A percentile compares a stretch with the other conserved stretches of the same genome.
Conservation (phyloP, 2,113 vertebrate species). For the Willisornis vidua region DNA sequence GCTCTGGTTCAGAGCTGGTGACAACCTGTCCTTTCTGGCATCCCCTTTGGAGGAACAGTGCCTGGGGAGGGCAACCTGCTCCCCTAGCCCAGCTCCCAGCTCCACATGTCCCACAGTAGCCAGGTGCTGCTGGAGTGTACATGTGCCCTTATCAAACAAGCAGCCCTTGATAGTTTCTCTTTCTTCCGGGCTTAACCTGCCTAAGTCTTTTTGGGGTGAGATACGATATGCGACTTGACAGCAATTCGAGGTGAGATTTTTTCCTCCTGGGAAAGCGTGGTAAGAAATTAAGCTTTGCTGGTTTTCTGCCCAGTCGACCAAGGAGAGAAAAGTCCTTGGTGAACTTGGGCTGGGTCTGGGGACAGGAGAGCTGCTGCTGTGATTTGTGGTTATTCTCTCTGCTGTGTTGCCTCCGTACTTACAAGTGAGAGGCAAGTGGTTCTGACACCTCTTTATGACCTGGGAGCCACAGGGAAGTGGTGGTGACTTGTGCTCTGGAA, state of each 20-base stretch:
- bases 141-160: conserved; percentile 30
- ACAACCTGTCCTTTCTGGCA: not conserved
- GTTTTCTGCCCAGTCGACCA: conserved; percentile 32
- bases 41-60: not conserved
- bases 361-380: not conserved
- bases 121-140: not conserved
- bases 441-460: conserved; percentile 30
- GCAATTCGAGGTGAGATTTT: conserved; percentile 52
- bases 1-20: not conserved
- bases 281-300: conserved; percentile 39
- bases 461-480: conserved; percentile 1
- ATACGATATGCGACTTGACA: conserved; percentile 27
- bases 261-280: conserved; percentile 43
- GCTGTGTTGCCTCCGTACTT: not conserved
- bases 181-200: conserved; percentile 49
- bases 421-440: conserved; percentile 9
- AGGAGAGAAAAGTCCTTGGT: conserved; percentile 25
- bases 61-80: not conserved
- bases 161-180: conserved; percentile 17
- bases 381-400: conserved; percentile 9
- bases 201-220: conserved; percentile 21
- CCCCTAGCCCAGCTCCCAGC: not conserved
- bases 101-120: not conserved
- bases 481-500: not conserved
- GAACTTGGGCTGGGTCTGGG: not conserved